phyloP scores from a whole-genome alignment of 2,797 vertebrate genomes.

The Aldrovandia affinis region DNA sequence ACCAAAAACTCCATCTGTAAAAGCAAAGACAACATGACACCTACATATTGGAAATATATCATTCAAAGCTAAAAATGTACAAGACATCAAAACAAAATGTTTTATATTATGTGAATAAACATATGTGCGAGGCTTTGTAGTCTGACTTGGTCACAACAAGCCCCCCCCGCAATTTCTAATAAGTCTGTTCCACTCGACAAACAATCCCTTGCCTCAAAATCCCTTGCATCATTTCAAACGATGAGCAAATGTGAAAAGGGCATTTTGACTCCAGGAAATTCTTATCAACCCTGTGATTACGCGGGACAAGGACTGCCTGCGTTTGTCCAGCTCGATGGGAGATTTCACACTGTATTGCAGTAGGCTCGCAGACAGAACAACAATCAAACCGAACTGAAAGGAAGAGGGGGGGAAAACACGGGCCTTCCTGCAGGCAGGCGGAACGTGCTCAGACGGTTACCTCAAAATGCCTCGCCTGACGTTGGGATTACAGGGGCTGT shows the following conservation, averaged over 20 bases:
- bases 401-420: not conserved
- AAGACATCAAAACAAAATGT: not conserved
- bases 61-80: not conserved
- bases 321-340: not conserved
- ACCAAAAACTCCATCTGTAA: too few species aligned
- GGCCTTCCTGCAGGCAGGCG: not conserved
- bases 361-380: not conserved
- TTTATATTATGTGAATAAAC: not conserved
- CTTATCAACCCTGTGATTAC: not conserved
- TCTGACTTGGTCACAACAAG: not conserved
- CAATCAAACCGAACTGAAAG: not conserved
- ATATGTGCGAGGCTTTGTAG: not conserved
- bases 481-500: not conserved
- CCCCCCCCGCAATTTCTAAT: not conserved
- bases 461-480: not conserved
- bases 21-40: too few species aligned
- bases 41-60: too few species aligned
- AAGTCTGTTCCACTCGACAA: not conserved
- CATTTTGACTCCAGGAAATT: not conserved
- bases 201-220: not conserved
- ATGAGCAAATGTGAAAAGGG: not conserved
- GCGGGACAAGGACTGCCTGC: not conserved
- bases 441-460: too few species aligned
- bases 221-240: not conserved
- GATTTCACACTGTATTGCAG: not conserved